phyloP scores from a whole-genome alignment of 1,140 invertebrate genomes.

The Ceratosolen solmsi region DNA sequence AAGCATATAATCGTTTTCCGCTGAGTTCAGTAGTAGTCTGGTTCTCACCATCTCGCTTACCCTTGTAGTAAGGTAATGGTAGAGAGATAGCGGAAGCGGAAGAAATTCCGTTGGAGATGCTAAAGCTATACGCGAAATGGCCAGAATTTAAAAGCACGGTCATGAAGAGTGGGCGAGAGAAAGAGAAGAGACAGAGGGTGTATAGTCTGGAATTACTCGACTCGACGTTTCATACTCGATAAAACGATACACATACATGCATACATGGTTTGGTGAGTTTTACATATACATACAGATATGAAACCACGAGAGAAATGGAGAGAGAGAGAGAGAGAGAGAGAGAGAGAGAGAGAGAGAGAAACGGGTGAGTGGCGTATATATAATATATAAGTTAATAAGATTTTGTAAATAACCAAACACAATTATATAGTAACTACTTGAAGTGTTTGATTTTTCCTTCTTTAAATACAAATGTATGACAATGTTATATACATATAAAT shows the following conservation, averaged over 20 bases:
- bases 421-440: not conserved
- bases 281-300: not conserved
- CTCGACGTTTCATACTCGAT: conserved; percentile 17
- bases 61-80: not conserved
- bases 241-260: not conserved
- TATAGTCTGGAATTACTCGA: conserved; percentile 4
- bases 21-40: not conserved
- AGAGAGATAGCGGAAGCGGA: conserved; percentile 2
- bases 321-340: not conserved
- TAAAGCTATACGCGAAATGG: not conserved
- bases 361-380: not conserved
- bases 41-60: not conserved
- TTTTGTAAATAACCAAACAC: conserved; percentile 1
- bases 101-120: conserved; percentile 22
- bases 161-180: not conserved
- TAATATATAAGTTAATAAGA: not conserved
- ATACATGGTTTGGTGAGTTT: not conserved
- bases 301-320: not conserved
- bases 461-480: not conserved
- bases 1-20: conserved; percentile 35
- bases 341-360: not conserved
- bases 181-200: not conserved
- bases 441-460: not conserved
- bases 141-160: not conserved
- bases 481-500: conserved; percentile 12